A percentile compares a stretch with the other conserved stretches of the same genome.
Evolutionary conservation across 2,797 vertebrate genomes (phyloP).

Genomic region (Zenarchopterus dispar): DNA sequence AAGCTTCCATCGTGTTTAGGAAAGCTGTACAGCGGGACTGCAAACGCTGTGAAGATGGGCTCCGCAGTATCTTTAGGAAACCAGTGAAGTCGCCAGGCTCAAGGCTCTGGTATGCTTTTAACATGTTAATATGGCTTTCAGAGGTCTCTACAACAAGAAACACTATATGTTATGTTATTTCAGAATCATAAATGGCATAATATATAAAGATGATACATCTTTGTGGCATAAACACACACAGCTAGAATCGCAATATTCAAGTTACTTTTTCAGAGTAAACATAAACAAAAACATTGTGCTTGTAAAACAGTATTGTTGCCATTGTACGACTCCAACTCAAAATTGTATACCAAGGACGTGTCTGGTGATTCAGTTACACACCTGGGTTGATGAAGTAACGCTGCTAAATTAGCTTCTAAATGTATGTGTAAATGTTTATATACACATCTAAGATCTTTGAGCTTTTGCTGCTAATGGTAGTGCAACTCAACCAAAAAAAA

Average conservation of each 20-base stretch:
- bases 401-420: too few species aligned
- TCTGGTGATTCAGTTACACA: too few species aligned
- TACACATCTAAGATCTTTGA: background rate
- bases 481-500: too few species aligned
- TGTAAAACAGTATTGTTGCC: too few species aligned
- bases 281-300: too few species aligned
- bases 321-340: too few species aligned
- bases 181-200: background rate
- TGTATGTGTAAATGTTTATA: too few species aligned
- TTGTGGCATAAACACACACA: too few species aligned
- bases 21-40: constrained; percentile 82
- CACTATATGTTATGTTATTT: background rate
- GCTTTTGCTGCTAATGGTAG: background rate
- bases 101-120: constrained; percentile 77
- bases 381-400: too few species aligned
- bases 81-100: constrained; percentile 83
- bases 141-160: constrained; percentile 57
- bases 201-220: background rate
- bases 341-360: too few species aligned
- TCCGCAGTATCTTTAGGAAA: constrained; percentile 83
- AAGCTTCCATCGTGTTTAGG: constrained; percentile 84
- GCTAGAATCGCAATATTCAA: too few species aligned
- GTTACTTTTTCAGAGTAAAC: too few species aligned
- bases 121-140: constrained; percentile 54
- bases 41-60: constrained; percentile 78